phyloP scores from a whole-genome alignment of 2,888 invertebrate species.

The Eudemis profundana region DNA sequence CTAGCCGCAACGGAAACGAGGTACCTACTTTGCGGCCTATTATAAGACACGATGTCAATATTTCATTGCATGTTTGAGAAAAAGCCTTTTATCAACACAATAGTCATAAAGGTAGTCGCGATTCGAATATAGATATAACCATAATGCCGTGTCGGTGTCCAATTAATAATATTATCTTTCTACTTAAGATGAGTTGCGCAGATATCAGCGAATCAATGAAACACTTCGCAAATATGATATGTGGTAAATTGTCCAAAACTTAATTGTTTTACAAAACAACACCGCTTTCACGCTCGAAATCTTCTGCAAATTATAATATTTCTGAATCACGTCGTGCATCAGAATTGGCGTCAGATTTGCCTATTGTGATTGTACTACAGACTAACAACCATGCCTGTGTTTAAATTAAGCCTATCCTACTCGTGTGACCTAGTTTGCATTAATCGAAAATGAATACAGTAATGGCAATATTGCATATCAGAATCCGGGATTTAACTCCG shows the following conservation, averaged over 20 bases:
- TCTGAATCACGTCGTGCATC: constrained; percentile 3
- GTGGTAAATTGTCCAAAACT: background rate
- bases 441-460: constrained; percentile 7
- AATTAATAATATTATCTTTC: too few species aligned
- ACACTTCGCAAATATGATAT: too few species aligned
- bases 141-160: too few species aligned
- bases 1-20: too few species aligned
- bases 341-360: constrained; percentile 1
- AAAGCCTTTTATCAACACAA: too few species aligned
- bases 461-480: constrained; percentile 17
- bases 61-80: too few species aligned
- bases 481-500: background rate
- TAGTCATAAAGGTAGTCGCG: too few species aligned
- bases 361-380: background rate
- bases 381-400: constrained; percentile 16
- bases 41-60: too few species aligned
- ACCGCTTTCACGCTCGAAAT: background rate
- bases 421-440: constrained; percentile 22
- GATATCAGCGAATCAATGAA: too few species aligned
- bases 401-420: constrained; percentile 17
- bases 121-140: too few species aligned
- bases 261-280: background rate
- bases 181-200: too few species aligned
- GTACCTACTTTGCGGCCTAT: too few species aligned
- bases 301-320: background rate